Conservation (phyloP, 2,797 vertebrate species). For the Acrocephalus scirpaceus region DNA sequence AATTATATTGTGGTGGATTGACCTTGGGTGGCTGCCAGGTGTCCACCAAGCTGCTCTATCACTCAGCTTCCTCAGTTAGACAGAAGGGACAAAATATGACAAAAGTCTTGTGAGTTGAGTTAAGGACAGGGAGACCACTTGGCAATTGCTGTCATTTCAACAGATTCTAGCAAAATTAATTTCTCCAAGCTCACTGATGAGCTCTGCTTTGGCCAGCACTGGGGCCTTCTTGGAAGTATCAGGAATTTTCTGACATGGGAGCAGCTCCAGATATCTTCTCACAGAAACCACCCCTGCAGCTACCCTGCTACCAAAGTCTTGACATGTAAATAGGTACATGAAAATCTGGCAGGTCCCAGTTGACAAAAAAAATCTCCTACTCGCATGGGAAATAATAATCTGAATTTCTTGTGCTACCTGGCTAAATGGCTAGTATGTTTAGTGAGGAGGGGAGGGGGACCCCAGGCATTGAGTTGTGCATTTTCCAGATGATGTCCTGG, state of each 20-base stretch:
- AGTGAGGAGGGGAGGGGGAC: neutral
- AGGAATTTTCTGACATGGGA: fast-evolving
- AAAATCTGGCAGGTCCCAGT: constrained; percentile 20
- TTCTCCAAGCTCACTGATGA: neutral
- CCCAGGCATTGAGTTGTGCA: neutral
- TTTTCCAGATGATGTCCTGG: neutral
- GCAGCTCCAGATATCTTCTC: neutral
- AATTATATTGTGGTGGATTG: neutral
- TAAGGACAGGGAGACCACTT: neutral
- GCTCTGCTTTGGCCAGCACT: neutral
- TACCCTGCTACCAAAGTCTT: neutral
- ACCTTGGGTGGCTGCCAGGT: neutral
- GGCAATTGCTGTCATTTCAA: neutral
- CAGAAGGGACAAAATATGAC: neutral
- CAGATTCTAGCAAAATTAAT: neutral
- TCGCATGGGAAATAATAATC: constrained; percentile 37
- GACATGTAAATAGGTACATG: neutral
- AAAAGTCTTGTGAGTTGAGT: neutral
- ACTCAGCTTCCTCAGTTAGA: neutral
- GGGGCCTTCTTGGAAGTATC: neutral
- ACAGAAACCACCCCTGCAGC: neutral
- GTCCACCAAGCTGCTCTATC: neutral
- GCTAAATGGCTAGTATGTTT: constrained; percentile 21
- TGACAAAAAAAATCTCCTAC: constrained; percentile 9
- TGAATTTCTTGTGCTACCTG: constrained; percentile 1